These are phyloP conservation scores for Phyllostomus hastatus DNA, from an alignment of 2,113 vertebrate species.

Conservation along the genomic window DNA sequence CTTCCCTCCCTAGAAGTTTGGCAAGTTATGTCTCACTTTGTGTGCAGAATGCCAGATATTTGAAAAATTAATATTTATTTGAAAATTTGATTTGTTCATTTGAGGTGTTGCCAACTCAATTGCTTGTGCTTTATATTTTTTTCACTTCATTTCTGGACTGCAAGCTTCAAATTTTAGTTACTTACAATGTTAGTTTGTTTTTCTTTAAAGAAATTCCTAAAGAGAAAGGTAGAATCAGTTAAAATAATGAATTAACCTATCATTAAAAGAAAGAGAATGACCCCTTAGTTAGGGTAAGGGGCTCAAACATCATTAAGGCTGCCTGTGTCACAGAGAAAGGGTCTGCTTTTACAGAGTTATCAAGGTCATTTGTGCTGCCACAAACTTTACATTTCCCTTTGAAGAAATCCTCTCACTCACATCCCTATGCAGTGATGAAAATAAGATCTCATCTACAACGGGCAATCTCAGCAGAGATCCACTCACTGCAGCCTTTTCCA, in stretches of 20 bases:
- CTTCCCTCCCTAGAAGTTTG: background rate
- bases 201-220: background rate
- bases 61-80: background rate
- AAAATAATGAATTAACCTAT: background rate
- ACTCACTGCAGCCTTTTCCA: background rate
- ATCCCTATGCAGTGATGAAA: background rate
- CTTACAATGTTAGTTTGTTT: background rate
- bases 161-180: background rate
- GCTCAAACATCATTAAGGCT: background rate
- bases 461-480: background rate
- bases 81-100: background rate
- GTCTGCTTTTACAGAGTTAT: background rate
- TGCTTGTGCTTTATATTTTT: background rate
- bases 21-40: background rate
- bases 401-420: background rate
- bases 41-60: background rate
- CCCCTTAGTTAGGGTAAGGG: background rate
- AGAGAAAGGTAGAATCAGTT: background rate
- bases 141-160: background rate
- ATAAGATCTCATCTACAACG: background rate
- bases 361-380: background rate
- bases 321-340: background rate
- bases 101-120: background rate
- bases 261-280: background rate
- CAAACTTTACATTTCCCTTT: background rate